Percentiles rank a stretch among this genome's conserved stretches.
These are phyloP conservation scores for Pangasius larnaudii DNA, from an alignment of 2,797 vertebrate genomes.

Conservation along the genomic window DNA sequence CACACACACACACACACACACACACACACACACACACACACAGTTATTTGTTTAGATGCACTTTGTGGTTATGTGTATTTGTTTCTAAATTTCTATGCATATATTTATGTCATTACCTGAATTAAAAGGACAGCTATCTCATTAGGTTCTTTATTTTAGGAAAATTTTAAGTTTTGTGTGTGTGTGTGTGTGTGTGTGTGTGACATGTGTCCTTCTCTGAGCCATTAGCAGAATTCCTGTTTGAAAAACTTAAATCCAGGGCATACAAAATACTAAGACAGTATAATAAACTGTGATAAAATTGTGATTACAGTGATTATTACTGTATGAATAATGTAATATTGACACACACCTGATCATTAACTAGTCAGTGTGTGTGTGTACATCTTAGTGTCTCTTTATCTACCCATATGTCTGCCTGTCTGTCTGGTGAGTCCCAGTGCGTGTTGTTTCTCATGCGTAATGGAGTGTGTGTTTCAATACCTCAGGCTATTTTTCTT, in stretches of 20 bases:
- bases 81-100: not conserved
- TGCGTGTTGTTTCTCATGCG: not conserved
- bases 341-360: not conserved
- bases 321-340: not conserved
- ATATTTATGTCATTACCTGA: not conserved
- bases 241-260: not conserved
- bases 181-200: slow-evolving; percentile 11
- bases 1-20: slow-evolving; percentile 19
- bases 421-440: slow-evolving; percentile 1
- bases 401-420: not conserved
- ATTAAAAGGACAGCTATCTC: not conserved
- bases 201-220: no score
- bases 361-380: not conserved
- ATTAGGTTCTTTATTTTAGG: not conserved
- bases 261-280: not conserved
- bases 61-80: not conserved
- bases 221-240: not conserved
- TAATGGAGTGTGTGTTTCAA: slow-evolving; percentile 18
- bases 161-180: not conserved
- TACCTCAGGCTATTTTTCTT: slow-evolving; percentile 10
- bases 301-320: not conserved
- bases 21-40: slow-evolving; percentile 4
- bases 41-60: not conserved
- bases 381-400: not conserved
- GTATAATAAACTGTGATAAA: not conserved